A percentile compares a stretch with the other conserved stretches of the same genome.
Evolutionary conservation across 2,797 vertebrate genomes (phyloP).

Genomic region (Craterocephalus amniculus): DNA sequence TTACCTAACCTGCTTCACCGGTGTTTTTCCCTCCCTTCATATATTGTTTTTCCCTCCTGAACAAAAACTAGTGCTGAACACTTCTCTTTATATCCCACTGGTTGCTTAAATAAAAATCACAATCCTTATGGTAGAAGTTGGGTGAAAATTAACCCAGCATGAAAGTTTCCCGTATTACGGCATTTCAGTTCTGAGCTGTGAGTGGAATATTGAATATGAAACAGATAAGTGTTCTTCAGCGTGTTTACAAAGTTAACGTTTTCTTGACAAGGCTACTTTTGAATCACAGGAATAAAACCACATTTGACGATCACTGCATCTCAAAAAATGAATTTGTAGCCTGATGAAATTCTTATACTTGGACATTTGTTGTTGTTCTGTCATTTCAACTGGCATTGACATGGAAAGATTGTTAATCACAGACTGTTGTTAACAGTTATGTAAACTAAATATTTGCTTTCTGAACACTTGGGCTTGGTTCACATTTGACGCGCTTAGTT

Average conservation of each 20-base stretch:
- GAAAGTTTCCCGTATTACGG: constrained; percentile 68
- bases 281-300: constrained; percentile 45
- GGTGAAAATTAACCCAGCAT: constrained; percentile 65
- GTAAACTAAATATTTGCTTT: not conserved
- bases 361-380: not conserved
- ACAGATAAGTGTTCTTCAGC: constrained; percentile 53
- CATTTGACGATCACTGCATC: constrained; percentile 9
- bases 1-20: constrained; percentile 33
- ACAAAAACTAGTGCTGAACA: constrained; percentile 52
- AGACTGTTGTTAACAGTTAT: not conserved
- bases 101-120: constrained; percentile 56
- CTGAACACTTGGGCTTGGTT: not conserved
- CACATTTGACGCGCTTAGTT: not conserved
- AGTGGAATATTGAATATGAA: constrained; percentile 69
- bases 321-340: constrained; percentile 25
- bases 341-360: not conserved
- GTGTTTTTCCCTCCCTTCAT: constrained; percentile 19
- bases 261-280: constrained; percentile 56
- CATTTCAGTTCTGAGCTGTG: constrained; percentile 59
- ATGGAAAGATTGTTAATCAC: not conserved
- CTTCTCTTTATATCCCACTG: constrained; percentile 34
- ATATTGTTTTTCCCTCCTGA: constrained; percentile 22
- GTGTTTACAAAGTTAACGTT: constrained; percentile 63
- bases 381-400: not conserved
- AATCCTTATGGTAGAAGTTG: constrained; percentile 68